Evolutionary conservation across 2,888 invertebrate genomes (phyloP).

Genomic region (Polydrusus cervinus): DNA sequence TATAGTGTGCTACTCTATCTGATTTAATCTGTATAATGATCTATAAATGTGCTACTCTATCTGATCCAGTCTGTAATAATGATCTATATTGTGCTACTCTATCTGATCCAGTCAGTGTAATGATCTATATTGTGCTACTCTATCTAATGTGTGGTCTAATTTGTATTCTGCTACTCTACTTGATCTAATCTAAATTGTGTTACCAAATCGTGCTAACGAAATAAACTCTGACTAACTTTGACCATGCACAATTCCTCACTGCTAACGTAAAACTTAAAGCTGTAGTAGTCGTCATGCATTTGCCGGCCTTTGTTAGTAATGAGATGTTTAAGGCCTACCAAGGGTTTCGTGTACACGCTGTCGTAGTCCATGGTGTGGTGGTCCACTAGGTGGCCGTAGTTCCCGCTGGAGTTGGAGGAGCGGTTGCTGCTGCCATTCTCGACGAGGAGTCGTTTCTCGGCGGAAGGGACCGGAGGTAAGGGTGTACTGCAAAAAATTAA

Average conservation of each 20-base stretch:
- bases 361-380: conserved; percentile 70
- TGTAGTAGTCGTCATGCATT: conserved; percentile 28
- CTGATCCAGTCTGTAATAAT: too few relatives aligned
- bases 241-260: conserved; percentile 38
- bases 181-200: not conserved
- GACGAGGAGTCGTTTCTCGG: conserved; percentile 70
- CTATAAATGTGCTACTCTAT: too few relatives aligned
- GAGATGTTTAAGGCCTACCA: conserved; percentile 69
- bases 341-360: conserved; percentile 83
- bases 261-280: conserved; percentile 45
- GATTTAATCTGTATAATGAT: too few relatives aligned
- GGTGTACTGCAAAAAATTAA: conserved; percentile 78
- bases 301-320: conserved; percentile 31
- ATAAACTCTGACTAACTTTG: conserved; percentile 40
- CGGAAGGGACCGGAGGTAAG: conserved; percentile 85
- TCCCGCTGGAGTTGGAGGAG: conserved; percentile 71
- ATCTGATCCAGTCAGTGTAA: too few relatives aligned
- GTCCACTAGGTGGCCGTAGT: conserved; percentile 74
- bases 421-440: conserved; percentile 67
- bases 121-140: too few relatives aligned
- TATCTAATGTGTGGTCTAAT: too few relatives aligned
- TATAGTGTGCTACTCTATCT: too few relatives aligned
- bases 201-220: conserved; percentile 7
- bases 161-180: too few relatives aligned
- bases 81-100: too few relatives aligned